Base-by-base conservation (phyloP, 2,888 invertebrate genomes). In the Pristionchus fissidentatus region DNA sequence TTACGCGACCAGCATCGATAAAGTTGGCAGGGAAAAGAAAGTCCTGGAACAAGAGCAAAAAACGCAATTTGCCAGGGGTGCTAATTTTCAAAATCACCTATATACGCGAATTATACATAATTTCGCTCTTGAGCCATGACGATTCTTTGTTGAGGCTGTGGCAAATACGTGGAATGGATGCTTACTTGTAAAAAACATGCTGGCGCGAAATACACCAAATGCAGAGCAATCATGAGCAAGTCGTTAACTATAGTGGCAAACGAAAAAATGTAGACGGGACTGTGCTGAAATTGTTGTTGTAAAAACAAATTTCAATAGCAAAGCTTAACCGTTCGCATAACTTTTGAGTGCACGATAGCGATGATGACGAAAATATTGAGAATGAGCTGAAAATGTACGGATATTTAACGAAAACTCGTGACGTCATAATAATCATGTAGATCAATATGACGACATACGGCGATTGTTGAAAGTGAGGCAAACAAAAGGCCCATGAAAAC, bases 211-310 rank as follows among this genome's bases (percentile, higher is more conserved):
- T 43, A 70, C 41, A 70, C n/a, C 10, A 70, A 26, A 32, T 70
- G 70, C 15, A 70, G 70, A 38, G 26, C 22, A 5, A 70, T 70
- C 70, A 70, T 70, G 8, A 70, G 10, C 10, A 22, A 41, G 13
- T 70, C 70, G n/a, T 70, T 70, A 1, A 70, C 41, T n/a, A 70
- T 70, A 38, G 70, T 70, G 7, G 70, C 38, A 19, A 70, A 70
- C 13, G 70, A 70, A 41, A 70, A 70, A 13, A 70, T 70, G 70
- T 70, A 70, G 2, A 70, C 70, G 1, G 70, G 70, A n/a, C 26
- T 70, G 8, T 19, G 22, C 70, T 70, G 41, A 70, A 43, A 43
- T 3, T 3, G n/a, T n/a, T n/a, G n/a, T n/a, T 2, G 41, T 3
- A 66, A 4, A 38, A 4, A 3, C 0, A 35, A 66, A 7, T 35